A percentile compares a stretch with the other conserved stretches of the same genome.
Conservation (phyloP, 2,113 vertebrate genomes). For the Esox niger region DNA sequence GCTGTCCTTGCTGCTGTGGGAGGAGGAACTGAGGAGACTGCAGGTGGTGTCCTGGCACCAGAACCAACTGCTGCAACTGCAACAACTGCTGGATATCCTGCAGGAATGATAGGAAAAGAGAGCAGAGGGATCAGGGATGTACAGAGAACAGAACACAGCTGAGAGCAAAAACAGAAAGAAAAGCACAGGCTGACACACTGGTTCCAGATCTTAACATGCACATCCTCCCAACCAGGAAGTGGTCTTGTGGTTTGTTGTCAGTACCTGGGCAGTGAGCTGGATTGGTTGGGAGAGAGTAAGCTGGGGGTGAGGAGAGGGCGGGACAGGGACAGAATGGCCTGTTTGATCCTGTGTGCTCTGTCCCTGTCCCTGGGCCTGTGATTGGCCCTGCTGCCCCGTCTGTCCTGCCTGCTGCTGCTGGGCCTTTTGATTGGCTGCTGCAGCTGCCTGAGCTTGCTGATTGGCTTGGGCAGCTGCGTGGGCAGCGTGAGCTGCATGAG, state of each 20-base stretch:
- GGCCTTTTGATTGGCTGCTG: slow-evolving; percentile 72
- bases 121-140: background rate
- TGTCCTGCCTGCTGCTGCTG: slow-evolving; percentile 67
- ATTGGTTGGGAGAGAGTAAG: slow-evolving; percentile 89
- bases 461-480: slow-evolving; percentile 70
- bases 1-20: slow-evolving; percentile 88
- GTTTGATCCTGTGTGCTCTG: slow-evolving; percentile 74
- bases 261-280: slow-evolving; percentile 94
- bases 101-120: slow-evolving; percentile 11
- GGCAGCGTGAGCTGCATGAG: slow-evolving; percentile 66
- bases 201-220: slow-evolving; percentile 21
- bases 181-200: background rate
- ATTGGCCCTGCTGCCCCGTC: slow-evolving; percentile 59
- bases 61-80: slow-evolving; percentile 88
- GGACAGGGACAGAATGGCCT: slow-evolving; percentile 71
- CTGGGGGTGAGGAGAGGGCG: slow-evolving; percentile 81
- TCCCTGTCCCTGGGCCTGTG: slow-evolving; percentile 70
- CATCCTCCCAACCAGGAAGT: slow-evolving; percentile 11
- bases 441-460: slow-evolving; percentile 74
- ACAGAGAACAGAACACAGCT: background rate
- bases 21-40: slow-evolving; percentile 88
- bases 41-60: slow-evolving; percentile 84
- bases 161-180: background rate
- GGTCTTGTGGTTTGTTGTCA: slow-evolving; percentile 36
- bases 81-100: slow-evolving; percentile 90